A percentile compares a stretch with the other conserved stretches of the same genome.
phyloP scores from a whole-genome alignment of 1,140 invertebrate species.

The Spodoptera litura region DNA sequence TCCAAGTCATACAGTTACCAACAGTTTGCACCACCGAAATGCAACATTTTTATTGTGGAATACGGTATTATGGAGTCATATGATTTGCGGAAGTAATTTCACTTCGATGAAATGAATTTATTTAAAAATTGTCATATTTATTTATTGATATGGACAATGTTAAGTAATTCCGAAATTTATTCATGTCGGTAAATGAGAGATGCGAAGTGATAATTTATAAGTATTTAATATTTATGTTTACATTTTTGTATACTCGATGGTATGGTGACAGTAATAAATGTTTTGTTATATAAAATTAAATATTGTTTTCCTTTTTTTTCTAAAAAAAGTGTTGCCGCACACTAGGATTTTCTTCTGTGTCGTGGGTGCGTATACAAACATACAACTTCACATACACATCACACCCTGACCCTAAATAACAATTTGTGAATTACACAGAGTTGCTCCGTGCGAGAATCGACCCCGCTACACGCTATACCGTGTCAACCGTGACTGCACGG shows the following conservation, averaged over 20 bases:
- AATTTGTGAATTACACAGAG: no score
- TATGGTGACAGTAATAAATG: slow-evolving; percentile 51
- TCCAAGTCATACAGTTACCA: background rate
- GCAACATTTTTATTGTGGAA: background rate
- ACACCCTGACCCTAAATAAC: no score
- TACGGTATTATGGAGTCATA: background rate
- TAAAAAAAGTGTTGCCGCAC: no score
- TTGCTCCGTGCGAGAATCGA: no score
- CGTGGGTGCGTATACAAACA: no score
- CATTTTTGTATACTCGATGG: slow-evolving; percentile 47
- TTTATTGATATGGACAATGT: slow-evolving; percentile 10
- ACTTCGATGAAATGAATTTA: slow-evolving; percentile 14
- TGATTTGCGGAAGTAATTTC: slow-evolving; percentile 10
- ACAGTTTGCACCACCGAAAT: background rate
- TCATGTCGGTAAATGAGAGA: slow-evolving; percentile 4
- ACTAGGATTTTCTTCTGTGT: no score
- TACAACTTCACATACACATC: no score
- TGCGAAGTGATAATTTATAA: slow-evolving; percentile 27
- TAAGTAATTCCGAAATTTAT: background rate
- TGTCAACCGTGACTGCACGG: no score
- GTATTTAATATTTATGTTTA: slow-evolving; percentile 36
- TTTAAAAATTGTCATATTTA: background rate
- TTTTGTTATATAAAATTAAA: slow-evolving; percentile 47
- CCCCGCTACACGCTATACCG: no score
- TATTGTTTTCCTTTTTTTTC: background rate